A percentile compares a stretch with the other conserved stretches of the same genome.
These are phyloP conservation scores for Drosophila repletoides DNA, from an alignment of 1,140 invertebrate genomes.

Conservation along the genomic window DNA sequence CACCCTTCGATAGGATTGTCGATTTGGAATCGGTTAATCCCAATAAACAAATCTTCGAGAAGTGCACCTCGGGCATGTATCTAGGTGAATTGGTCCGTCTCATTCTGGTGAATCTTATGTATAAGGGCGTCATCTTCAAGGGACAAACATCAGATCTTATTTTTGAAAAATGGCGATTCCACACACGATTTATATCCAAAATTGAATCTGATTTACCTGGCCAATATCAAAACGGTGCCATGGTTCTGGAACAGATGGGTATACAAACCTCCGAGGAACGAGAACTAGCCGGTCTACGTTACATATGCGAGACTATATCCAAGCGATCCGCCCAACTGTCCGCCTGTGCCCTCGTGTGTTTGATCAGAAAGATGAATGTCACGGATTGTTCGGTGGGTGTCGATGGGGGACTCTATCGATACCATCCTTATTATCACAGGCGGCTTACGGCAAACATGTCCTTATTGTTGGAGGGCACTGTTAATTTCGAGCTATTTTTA, in stretches of 20 bases:
- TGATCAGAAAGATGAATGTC: slow-evolving; percentile 93
- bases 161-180: slow-evolving; percentile 82
- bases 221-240: slow-evolving; percentile 91
- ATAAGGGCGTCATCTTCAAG: slow-evolving; percentile 64
- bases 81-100: slow-evolving; percentile 90
- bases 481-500: slow-evolving; percentile 96
- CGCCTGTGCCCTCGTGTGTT: slow-evolving; percentile 90
- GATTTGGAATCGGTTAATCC: slow-evolving; percentile 92
- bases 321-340: slow-evolving; percentile 94
- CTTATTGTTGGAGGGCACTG: slow-evolving; percentile 87
- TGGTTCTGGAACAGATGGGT: slow-evolving; percentile 92
- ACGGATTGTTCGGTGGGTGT: slow-evolving; percentile 95
- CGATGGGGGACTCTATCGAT: slow-evolving; percentile 98
- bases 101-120: slow-evolving; percentile 13
- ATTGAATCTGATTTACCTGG: slow-evolving; percentile 94
- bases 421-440: slow-evolving; percentile 97
- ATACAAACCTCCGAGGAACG: slow-evolving; percentile 89
- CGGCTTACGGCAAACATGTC: slow-evolving; percentile 92
- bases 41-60: slow-evolving; percentile 92
- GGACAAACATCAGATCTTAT: neutral
- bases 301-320: slow-evolving; percentile 95
- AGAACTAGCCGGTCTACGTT: slow-evolving; percentile 93
- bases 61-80: slow-evolving; percentile 96
- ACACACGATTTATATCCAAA: slow-evolving; percentile 98
- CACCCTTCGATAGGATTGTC: slow-evolving; percentile 92